phyloP scores from a whole-genome alignment of 35 echinoderm and acorn worm genomes.

The Ptychodera flava region DNA sequence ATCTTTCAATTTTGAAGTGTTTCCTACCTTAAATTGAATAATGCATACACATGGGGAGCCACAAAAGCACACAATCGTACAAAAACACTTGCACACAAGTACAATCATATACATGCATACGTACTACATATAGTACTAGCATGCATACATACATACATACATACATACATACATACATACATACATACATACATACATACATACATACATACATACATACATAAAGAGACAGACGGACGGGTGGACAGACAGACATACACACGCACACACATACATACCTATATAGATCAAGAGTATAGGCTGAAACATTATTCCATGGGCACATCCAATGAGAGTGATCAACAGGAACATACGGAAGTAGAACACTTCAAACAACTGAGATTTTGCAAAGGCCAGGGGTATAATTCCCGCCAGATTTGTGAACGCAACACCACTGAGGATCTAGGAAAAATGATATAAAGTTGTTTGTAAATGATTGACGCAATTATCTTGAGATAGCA shows the following conservation, averaged over 20 bases:
- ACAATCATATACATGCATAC: too few species aligned
- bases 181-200: conserved; percentile 2
- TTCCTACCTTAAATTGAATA: too few species aligned
- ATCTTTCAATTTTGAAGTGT: too few species aligned
- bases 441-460: conserved; percentile 26
- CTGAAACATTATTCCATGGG: conserved; percentile 82
- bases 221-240: too few species aligned
- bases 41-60: too few species aligned
- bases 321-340: conserved; percentile 73
- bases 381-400: conserved; percentile 87
- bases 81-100: too few species aligned
- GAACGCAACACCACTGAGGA: conserved; percentile 94
- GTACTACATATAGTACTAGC: neutral
- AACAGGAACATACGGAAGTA: conserved; percentile 98
- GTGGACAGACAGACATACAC: too few species aligned
- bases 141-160: conserved; percentile 1
- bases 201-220: conserved; percentile 2
- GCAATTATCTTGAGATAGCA: neutral
- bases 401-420: conserved; percentile 94
- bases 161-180: conserved; percentile 2
- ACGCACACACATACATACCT: conserved; percentile 76
- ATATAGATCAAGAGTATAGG: conserved; percentile 85
- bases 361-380: conserved; percentile 92
- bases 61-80: too few species aligned
- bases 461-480: too few species aligned